Percentiles rank a stretch among this genome's conserved stretches.
These are phyloP conservation scores for Sciaenops ocellatus DNA, from an alignment of 2,797 vertebrate genomes.

Conservation along the genomic window DNA sequence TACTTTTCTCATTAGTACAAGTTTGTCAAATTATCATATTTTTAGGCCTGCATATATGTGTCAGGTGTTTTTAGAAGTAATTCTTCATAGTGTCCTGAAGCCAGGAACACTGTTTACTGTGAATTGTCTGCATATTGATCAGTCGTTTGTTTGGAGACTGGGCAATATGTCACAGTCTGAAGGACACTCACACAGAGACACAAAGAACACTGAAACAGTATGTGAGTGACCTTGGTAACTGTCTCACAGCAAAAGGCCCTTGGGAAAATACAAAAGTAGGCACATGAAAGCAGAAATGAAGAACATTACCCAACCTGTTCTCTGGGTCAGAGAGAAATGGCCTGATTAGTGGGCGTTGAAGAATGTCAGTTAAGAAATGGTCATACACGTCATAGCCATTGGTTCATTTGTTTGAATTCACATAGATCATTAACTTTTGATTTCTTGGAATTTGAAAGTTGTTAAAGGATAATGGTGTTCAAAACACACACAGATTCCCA, in stretches of 20 bases:
- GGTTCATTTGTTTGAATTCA: slow-evolving; percentile 58
- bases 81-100: slow-evolving; percentile 13
- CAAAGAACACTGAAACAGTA: slow-evolving; percentile 2
- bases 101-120: slow-evolving; percentile 29
- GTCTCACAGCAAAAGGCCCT: slow-evolving; percentile 29
- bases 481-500: slow-evolving; percentile 2
- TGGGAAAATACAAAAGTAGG: slow-evolving; percentile 28
- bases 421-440: slow-evolving; percentile 64
- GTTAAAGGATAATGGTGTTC: background rate
- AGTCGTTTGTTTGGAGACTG: slow-evolving; percentile 34
- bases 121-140: slow-evolving; percentile 45
- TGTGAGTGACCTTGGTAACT: slow-evolving; percentile 46
- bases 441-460: slow-evolving; percentile 44
- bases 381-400: slow-evolving; percentile 9
- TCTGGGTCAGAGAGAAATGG: slow-evolving; percentile 52
- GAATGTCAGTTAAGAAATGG: slow-evolving; percentile 25
- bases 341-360: slow-evolving; percentile 25
- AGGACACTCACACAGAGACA: slow-evolving; percentile 31
- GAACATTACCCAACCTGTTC: slow-evolving; percentile 5
- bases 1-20: background rate
- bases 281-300: slow-evolving; percentile 39
- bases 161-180: slow-evolving; percentile 40
- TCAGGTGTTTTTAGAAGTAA: slow-evolving; percentile 36
- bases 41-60: slow-evolving; percentile 3
- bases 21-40: background rate